These are phyloP conservation scores for Callocephalon fimbriatum DNA, from an alignment of 2,113 vertebrate species.

Conservation along the genomic window DNA sequence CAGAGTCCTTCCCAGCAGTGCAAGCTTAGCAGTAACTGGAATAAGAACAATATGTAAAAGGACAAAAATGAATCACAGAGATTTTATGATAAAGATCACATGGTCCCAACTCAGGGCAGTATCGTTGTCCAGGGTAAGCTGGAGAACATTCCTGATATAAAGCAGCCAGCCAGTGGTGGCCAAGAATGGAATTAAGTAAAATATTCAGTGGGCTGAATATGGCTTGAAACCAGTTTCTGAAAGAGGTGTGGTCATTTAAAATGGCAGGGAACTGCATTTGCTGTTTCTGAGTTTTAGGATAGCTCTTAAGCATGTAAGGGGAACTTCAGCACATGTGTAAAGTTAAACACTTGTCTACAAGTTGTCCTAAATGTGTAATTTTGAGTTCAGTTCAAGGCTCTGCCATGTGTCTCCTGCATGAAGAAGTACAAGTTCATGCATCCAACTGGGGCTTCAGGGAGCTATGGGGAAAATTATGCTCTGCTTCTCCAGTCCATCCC, in stretches of 20 bases:
- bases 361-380: not conserved
- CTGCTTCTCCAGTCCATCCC: not conserved
- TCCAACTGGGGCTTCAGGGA: not conserved
- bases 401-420: not conserved
- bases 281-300: not conserved
- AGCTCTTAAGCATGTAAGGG: not conserved
- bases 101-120: not conserved
- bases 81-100: not conserved
- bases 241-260: not conserved
- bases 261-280: not conserved
- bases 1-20: not conserved
- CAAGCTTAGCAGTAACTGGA: not conserved
- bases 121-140: not conserved
- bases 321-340: not conserved
- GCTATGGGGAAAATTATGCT: fast-evolving
- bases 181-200: not conserved
- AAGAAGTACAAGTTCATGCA: not conserved
- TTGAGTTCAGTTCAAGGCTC: not conserved
- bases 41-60: not conserved
- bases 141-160: not conserved
- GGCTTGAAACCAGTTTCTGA: not conserved
- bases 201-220: not conserved
- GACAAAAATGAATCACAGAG: not conserved
- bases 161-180: not conserved
- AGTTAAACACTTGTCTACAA: not conserved